These are phyloP conservation scores for Schizopygopsis malacanthus DNA, from an alignment of 2,797 vertebrate genomes.

Conservation along the genomic window DNA sequence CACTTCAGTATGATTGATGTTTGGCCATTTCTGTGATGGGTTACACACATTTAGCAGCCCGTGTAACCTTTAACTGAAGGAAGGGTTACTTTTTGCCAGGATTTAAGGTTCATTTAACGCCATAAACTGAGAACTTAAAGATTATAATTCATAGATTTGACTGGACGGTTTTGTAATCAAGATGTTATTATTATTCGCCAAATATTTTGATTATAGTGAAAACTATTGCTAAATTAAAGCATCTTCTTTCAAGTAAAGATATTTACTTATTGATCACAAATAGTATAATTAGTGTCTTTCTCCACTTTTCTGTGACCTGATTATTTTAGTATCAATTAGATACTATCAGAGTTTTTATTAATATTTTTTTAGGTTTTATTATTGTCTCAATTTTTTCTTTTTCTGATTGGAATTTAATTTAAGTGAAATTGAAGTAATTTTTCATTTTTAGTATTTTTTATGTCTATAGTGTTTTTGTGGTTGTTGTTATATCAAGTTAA, in stretches of 20 bases:
- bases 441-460: too few relatives aligned
- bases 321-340: too few relatives aligned
- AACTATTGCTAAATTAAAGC: not conserved
- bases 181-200: not conserved
- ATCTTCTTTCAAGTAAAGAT: not conserved
- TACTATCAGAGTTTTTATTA: too few relatives aligned
- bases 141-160: not conserved
- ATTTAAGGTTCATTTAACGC: conserved; percentile 1
- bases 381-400: too few relatives aligned
- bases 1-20: conserved; percentile 37
- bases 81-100: not conserved
- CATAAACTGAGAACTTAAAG: not conserved
- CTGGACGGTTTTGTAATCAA: not conserved
- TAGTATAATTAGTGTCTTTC: not conserved
- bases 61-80: conserved; percentile 8
- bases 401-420: too few relatives aligned
- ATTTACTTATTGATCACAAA: not conserved
- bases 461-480: too few relatives aligned
- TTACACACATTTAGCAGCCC: not conserved
- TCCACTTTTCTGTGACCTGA: not conserved
- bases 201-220: not conserved
- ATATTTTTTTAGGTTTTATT: too few relatives aligned
- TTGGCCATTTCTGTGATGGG: conserved; percentile 1
- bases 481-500: too few relatives aligned
- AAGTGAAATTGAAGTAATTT: too few relatives aligned